A percentile compares a stretch with the other conserved stretches of the same genome.
These are phyloP conservation scores for Cordilura impudica DNA, from an alignment of 2,888 invertebrate species.

Conservation along the genomic window DNA sequence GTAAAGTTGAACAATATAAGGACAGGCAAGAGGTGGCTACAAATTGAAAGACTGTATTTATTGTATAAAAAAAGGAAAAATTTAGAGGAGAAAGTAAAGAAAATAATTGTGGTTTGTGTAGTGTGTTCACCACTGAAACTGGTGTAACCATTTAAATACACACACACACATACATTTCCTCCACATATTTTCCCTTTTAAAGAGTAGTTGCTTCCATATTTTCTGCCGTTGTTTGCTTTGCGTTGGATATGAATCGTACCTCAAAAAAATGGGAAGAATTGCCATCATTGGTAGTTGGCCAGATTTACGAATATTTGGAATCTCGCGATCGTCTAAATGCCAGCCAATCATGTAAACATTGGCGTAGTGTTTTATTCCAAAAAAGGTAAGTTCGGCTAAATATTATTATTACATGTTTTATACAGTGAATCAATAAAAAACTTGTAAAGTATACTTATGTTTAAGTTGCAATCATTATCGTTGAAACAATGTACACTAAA, in stretches of 20 bases:
- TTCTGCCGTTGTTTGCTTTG: not conserved
- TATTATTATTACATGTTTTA: too few relatives aligned
- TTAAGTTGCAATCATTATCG: too few relatives aligned
- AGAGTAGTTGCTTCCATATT: not conserved
- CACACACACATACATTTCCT: not conserved
- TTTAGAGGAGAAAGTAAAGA: not conserved
- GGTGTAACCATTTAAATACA: not conserved
- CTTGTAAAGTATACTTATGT: too few relatives aligned
- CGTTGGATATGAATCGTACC: slow-evolving; percentile 52
- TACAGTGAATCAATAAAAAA: too few relatives aligned
- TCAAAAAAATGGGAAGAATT: slow-evolving; percentile 74
- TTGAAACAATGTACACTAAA: too few relatives aligned
- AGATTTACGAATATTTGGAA: slow-evolving; percentile 77
- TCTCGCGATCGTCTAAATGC: slow-evolving; percentile 79
- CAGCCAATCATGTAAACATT: slow-evolving; percentile 80
- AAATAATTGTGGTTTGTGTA: not conserved
- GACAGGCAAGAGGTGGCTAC: not conserved
- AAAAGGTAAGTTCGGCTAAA: slow-evolving; percentile 72
- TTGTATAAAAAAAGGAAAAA: not conserved
- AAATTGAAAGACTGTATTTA: not conserved
- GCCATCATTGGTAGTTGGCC: slow-evolving; percentile 78
- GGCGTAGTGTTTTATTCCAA: slow-evolving; percentile 79
- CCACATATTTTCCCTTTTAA: not conserved
- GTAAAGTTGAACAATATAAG: too few relatives aligned
- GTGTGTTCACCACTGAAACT: not conserved